Conservation (phyloP, 2,888 invertebrate species). For the Zhengitettix transpicula region DNA sequence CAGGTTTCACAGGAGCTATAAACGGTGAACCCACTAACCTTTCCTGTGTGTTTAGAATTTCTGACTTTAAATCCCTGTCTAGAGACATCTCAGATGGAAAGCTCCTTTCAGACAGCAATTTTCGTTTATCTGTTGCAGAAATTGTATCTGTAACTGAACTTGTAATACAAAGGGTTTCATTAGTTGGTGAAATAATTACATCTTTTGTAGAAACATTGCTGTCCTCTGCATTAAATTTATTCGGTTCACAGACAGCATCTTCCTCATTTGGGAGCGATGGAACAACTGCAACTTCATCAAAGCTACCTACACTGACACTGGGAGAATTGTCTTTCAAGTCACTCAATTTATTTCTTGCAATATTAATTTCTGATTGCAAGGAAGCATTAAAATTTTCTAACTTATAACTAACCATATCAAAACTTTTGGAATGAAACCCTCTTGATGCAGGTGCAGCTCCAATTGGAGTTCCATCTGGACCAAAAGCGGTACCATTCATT, state of each 20-base stretch:
- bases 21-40: background rate
- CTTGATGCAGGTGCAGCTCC: background rate
- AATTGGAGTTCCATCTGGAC: slow-evolving; percentile 11
- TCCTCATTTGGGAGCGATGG: background rate
- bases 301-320: background rate
- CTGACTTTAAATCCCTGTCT: background rate
- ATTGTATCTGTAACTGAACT: background rate
- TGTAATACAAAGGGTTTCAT: background rate
- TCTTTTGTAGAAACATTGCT: too few relatives aligned
- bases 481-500: slow-evolving; percentile 62
- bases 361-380: too few relatives aligned
- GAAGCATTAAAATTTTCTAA: too few relatives aligned
- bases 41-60: background rate
- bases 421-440: too few relatives aligned
- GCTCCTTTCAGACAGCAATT: background rate
- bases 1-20: background rate
- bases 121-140: too few relatives aligned
- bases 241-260: too few relatives aligned
- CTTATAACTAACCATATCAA: too few relatives aligned
- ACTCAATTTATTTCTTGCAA: too few relatives aligned
- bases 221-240: too few relatives aligned
- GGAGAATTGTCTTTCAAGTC: background rate
- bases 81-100: background rate
- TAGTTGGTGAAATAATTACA: too few relatives aligned
- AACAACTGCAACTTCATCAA: background rate